Evolutionary conservation across 2,888 invertebrate species (phyloP), one percentile per base, ranked within the genome.

Genomic region (Catocala fraxini): DNA sequence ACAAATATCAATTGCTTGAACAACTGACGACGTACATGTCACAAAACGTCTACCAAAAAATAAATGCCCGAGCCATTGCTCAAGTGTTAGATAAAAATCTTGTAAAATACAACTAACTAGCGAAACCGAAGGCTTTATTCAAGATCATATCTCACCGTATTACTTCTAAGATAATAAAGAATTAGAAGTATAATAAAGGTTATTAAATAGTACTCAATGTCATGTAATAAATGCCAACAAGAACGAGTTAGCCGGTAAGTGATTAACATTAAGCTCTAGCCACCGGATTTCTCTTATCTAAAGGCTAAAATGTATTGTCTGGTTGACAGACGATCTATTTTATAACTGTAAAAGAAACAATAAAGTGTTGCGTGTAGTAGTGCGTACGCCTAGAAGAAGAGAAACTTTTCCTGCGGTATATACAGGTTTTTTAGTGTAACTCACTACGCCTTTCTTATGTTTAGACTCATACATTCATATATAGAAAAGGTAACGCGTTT

Each of bases 141-240:
- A 49, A 62, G 71, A 70, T 77, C 51, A 59, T 76, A 76, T 77
- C 77, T 60, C 7, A 34, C 25, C 6, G 53, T 60, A 69, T 68
- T 63, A 62, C 59, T 56, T 53, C 48, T 59, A 56, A 71, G 49
- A 71, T 65, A 65, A 34, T 59, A 15, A 49, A 63, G 49, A 63
- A 67, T 70, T 62, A 70, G 59, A 65, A 76, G 42, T 54, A 39
- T 72, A 70, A 55, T 70, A 62, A 73, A 62, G 61, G 71, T 63
- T 66, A 66, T 62, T 63, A 64, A 59, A 66, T 33, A 11, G 45
- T 52, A 54, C 61, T 73, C 63, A 70, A 70, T 70, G 65, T 57
- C 70, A 64, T 57, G 35, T 57, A 57, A 61, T 68, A 71, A 68
- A 75, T 70, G 68, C 56, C 68, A 75, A 56, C 45, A 52, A 49